Percentiles rank a stretch among this genome's conserved stretches.
Conservation (phyloP, 2,888 invertebrate species). For the Mythimna pallens region DNA sequence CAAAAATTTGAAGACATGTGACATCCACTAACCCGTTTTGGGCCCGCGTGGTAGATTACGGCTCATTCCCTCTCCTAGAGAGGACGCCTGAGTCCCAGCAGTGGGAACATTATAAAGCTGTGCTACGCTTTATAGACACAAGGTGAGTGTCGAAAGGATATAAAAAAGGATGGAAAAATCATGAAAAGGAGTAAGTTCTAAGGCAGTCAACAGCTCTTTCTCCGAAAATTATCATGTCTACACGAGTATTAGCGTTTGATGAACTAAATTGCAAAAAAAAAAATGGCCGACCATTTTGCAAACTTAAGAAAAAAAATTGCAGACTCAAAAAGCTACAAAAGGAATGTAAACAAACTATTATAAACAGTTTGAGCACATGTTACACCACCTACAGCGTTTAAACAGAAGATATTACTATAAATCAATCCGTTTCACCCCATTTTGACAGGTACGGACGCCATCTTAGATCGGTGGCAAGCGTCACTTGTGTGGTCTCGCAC, state of each 20-base stretch:
- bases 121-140: no score
- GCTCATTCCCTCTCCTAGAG: no score
- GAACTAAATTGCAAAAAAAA: constrained; percentile 6
- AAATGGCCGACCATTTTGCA: background rate
- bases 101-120: no score
- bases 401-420: constrained; percentile 61
- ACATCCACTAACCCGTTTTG: no score
- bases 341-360: constrained; percentile 52
- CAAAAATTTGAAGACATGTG: no score
- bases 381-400: constrained; percentile 65
- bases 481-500: constrained; percentile 76
- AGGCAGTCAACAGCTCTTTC: background rate
- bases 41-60: no score
- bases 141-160: no score
- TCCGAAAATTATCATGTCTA: background rate
- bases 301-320: constrained; percentile 1
- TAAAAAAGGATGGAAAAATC: no score
- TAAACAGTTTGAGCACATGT: constrained; percentile 44
- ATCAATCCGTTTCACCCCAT: constrained; percentile 65
- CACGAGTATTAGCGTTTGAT: no score
- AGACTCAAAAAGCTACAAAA: constrained; percentile 26
- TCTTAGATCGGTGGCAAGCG: constrained; percentile 66
- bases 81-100: no score
- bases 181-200: background rate
- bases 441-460: constrained; percentile 71